Evolutionary conservation across 2,888 invertebrate species (phyloP).

Genomic region (Cheiracanthium punctorium): DNA sequence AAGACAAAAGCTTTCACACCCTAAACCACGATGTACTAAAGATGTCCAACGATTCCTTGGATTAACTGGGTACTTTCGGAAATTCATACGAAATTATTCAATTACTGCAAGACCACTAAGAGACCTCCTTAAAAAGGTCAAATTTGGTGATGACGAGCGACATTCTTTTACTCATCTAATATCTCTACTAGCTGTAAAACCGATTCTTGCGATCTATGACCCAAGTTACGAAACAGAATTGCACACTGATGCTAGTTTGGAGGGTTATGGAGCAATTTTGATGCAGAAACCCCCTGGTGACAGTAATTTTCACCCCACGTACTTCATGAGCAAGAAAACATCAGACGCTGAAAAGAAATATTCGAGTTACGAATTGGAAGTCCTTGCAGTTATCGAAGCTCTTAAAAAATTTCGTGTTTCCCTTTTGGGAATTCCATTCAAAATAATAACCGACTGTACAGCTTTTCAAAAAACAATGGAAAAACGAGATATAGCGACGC

Average conservation of each 20-base stretch:
- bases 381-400: background rate
- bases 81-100: slow-evolving; percentile 34
- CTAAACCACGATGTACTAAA: background rate
- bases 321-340: slow-evolving; percentile 15
- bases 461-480: slow-evolving; percentile 18
- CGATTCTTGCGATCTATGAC: slow-evolving; percentile 19
- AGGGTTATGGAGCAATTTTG: background rate
- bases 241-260: slow-evolving; percentile 7
- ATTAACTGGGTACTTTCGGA: slow-evolving; percentile 19
- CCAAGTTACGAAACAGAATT: slow-evolving; percentile 22
- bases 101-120: slow-evolving; percentile 29
- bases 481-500: background rate
- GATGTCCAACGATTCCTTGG: slow-evolving; percentile 22
- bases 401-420: slow-evolving; percentile 9
- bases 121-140: slow-evolving; percentile 21
- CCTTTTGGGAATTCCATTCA: background rate
- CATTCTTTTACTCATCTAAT: slow-evolving; percentile 15
- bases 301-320: background rate
- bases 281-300: no score
- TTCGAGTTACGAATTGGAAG: slow-evolving; percentile 6
- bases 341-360: slow-evolving; percentile 20
- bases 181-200: background rate
- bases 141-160: background rate
- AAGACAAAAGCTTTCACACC: background rate
- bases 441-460: slow-evolving; percentile 2